Evolutionary conservation across 1,140 invertebrate genomes (phyloP).

Genomic region (Nomia melanderi): DNA sequence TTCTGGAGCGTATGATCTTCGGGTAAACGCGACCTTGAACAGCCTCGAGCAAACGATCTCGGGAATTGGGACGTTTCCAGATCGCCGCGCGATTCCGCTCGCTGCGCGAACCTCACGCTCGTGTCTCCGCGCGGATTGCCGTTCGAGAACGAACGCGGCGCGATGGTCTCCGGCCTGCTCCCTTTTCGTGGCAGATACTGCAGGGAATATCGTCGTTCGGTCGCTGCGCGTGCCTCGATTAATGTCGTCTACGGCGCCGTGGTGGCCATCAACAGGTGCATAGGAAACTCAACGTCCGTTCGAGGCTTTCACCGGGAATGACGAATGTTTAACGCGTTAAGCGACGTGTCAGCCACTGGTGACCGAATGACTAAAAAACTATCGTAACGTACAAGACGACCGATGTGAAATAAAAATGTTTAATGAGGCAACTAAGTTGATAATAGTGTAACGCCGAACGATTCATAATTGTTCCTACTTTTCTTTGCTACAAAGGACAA

Average conservation of each 20-base stretch:
- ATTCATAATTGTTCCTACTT: too few species aligned
- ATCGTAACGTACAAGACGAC: too few species aligned
- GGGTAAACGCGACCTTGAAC: conserved; percentile 76
- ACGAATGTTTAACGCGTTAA: too few species aligned
- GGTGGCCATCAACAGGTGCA: conserved; percentile 82
- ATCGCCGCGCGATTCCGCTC: conserved; percentile 65
- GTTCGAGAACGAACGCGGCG: conserved; percentile 76
- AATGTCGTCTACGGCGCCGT: conserved; percentile 82
- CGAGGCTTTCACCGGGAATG: too few species aligned
- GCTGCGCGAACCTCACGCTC: conserved; percentile 84
- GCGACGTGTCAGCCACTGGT: too few species aligned
- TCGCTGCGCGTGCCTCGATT: conserved; percentile 80
- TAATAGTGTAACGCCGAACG: too few species aligned
- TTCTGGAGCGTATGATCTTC: conserved; percentile 85
- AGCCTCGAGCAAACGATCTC: not conserved
- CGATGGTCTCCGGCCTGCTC: conserved; percentile 77
- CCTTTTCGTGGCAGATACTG: conserved; percentile 80
- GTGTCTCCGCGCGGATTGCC: conserved; percentile 86
- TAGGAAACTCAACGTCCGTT: too few species aligned
- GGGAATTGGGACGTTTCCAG: not conserved
- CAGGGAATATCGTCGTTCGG: conserved; percentile 79
- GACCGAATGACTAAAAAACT: too few species aligned
- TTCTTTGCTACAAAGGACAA: too few species aligned
- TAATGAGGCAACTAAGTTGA: too few species aligned
- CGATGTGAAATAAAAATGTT: too few species aligned